These are phyloP conservation scores for Apomyelois bistriatella DNA, from an alignment of 2,888 invertebrate species.

Conservation along the genomic window DNA sequence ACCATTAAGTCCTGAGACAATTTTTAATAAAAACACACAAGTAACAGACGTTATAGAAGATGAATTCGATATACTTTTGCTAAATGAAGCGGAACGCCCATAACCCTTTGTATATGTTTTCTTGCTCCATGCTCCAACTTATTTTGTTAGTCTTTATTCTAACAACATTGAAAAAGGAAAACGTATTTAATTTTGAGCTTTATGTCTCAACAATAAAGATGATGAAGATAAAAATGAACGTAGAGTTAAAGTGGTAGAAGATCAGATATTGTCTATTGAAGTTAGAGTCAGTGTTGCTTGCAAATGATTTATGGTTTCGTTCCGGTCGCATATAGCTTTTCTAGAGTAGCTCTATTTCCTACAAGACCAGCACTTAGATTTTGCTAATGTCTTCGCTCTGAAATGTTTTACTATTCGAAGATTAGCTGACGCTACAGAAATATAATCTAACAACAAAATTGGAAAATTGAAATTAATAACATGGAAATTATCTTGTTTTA, in stretches of 20 bases:
- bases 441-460: not conserved
- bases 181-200: slow-evolving; percentile 12
- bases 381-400: not conserved
- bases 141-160: slow-evolving; percentile 38
- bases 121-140: slow-evolving; percentile 42
- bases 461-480: too few relatives aligned
- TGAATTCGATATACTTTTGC: slow-evolving; percentile 76
- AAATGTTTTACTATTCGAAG: not conserved
- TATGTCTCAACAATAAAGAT: slow-evolving; percentile 25
- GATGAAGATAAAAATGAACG: not conserved
- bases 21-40: slow-evolving; percentile 61
- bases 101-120: slow-evolving; percentile 51
- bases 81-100: slow-evolving; percentile 74
- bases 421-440: too few relatives aligned
- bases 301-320: slow-evolving; percentile 60
- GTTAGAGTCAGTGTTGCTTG: slow-evolving; percentile 48
- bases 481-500: too few relatives aligned
- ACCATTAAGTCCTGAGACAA: slow-evolving; percentile 37
- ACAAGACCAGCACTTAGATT: slow-evolving; percentile 6
- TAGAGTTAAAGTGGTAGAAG: slow-evolving; percentile 30
- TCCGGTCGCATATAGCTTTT: slow-evolving; percentile 43
- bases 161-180: not conserved
- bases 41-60: slow-evolving; percentile 51
- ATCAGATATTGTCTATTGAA: slow-evolving; percentile 59
- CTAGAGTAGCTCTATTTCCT: slow-evolving; percentile 17